Evolutionary conservation across 2,113 vertebrate species (phyloP), one percentile per base, ranked within the genome.

Genomic region (Rhea pennata): DNA sequence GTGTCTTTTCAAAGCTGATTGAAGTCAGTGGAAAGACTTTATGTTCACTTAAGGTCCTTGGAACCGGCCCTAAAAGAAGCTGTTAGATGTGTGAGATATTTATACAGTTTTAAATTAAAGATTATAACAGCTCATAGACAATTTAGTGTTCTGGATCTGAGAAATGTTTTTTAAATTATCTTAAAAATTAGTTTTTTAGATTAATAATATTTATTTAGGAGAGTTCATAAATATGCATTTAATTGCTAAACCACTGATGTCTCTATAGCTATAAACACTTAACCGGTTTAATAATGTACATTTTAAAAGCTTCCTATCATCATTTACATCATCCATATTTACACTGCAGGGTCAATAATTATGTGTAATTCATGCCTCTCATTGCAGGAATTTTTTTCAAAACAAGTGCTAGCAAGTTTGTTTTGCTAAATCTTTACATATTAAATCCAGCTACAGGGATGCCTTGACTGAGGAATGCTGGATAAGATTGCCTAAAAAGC

Each of bases 301-400:
- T 90, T 90, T 82, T 81, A 88, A 97, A 92, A 97, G 78, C 70
- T 94, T 84, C 78, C 76, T 92, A 94, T 86, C 84, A 83, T 89
- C 70, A 14, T 36, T 36, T 36, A 36, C 36, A 36, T 36, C 36
- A 36, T 36, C 36, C 36, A 33, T 94, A 73, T 93, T 96, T 90
- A 91, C 78, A 90, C 26, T 93, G 36, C 58, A 81, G 33, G 82
- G 79, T 83, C 90, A 95, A 87, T 91, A 87, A 92, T 92, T 92
- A 82, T 64, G 23, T 79, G 82, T 50, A 83, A 88, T 85, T 96
- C 82, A 77, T 88, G 53, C 65, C 27, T 85, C 65, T 81, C 46
- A 62, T 71, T 85, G 64, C 90, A 93, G 67, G 42, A 50, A 2
- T 90, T 76, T 61, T 91, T 84, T 61, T 17, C 70, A 21, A 79